Percentiles rank a stretch among this genome's conserved stretches.
phyloP scores from a whole-genome alignment of 2,888 invertebrate genomes.

The Tortrix viridana region DNA sequence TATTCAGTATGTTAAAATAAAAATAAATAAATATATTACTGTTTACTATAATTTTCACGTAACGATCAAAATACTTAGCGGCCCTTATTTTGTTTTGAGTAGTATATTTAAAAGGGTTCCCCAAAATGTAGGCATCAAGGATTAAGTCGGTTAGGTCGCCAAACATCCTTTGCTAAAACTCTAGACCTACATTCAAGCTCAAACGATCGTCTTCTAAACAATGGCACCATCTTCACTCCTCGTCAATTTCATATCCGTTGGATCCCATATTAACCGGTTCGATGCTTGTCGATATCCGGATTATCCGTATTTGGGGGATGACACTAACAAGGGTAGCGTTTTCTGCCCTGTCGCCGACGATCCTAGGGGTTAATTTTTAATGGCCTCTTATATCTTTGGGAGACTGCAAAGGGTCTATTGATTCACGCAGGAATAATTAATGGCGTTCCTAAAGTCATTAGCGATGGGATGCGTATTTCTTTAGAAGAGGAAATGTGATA shows the following conservation, averaged over 20 bases:
- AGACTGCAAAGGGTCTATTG: conserved; percentile 6
- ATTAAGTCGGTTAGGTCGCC: too few species aligned
- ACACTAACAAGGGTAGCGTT: conserved; percentile 77
- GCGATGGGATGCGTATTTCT: not conserved
- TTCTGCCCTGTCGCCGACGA: conserved; percentile 54
- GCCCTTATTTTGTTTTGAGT: too few species aligned
- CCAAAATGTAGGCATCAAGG: too few species aligned
- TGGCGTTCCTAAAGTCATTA: not conserved
- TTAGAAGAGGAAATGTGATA: too few species aligned
- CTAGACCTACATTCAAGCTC: not conserved
- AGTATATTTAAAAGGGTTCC: too few species aligned
- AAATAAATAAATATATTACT: too few species aligned
- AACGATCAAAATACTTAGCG: too few species aligned
- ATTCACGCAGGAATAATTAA: not conserved
- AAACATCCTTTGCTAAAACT: not conserved
- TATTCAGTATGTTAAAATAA: too few species aligned
- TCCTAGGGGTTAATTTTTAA: conserved; percentile 37
- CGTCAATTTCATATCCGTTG: conserved; percentile 35
- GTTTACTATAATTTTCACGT: too few species aligned
- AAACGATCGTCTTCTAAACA: conserved; percentile 10
- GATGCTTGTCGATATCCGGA: conserved; percentile 66
- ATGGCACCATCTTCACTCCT: conserved; percentile 28
- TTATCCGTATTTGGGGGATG: conserved; percentile 69
- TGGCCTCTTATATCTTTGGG: conserved; percentile 34
- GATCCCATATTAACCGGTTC: conserved; percentile 57